A percentile compares a stretch with the other conserved stretches of the same genome.
These are phyloP conservation scores for Plebejus anna DNA, from an alignment of 2,888 invertebrate species.

Conservation along the genomic window DNA sequence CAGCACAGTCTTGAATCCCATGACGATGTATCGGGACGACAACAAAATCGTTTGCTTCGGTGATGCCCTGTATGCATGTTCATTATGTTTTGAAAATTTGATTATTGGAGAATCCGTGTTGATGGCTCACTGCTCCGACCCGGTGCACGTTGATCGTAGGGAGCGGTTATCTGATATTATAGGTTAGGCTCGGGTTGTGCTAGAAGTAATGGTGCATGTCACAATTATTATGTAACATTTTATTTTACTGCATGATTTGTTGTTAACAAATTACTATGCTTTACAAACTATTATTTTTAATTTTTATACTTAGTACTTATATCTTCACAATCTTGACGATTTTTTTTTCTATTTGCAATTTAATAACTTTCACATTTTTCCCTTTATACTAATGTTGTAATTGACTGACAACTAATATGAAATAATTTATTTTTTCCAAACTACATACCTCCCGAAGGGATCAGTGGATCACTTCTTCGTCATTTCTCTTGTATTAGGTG, in stretches of 20 bases:
- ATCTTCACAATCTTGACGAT: constrained; percentile 28
- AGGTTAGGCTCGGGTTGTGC: constrained; percentile 41
- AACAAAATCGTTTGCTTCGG: constrained; percentile 75
- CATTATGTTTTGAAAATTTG: constrained; percentile 65
- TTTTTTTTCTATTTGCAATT: constrained; percentile 10
- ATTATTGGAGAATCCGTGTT: constrained; percentile 67
- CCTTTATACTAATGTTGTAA: constrained; percentile 30
- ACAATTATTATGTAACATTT: constrained; percentile 13
- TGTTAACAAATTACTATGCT: constrained; percentile 22
- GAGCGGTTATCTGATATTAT: constrained; percentile 54
- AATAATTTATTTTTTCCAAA: constrained; percentile 36
- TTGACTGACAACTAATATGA: constrained; percentile 32
- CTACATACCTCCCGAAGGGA: constrained; percentile 29
- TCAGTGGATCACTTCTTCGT: background rate
- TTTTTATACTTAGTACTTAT: constrained; percentile 19
- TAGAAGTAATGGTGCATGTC: background rate
- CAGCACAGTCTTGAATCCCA: constrained; percentile 66
- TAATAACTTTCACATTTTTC: constrained; percentile 28
- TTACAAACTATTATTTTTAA: constrained; percentile 20
- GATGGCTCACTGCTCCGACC: constrained; percentile 61
- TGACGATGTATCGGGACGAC: constrained; percentile 71
- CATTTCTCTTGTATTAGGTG: constrained; percentile 24
- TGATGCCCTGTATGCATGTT: constrained; percentile 67
- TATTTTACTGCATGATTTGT: constrained; percentile 23
- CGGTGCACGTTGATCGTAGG: constrained; percentile 54